These are phyloP conservation scores for Anhinga anhinga DNA, from an alignment of 2,113 vertebrate species.

Conservation along the genomic window DNA sequence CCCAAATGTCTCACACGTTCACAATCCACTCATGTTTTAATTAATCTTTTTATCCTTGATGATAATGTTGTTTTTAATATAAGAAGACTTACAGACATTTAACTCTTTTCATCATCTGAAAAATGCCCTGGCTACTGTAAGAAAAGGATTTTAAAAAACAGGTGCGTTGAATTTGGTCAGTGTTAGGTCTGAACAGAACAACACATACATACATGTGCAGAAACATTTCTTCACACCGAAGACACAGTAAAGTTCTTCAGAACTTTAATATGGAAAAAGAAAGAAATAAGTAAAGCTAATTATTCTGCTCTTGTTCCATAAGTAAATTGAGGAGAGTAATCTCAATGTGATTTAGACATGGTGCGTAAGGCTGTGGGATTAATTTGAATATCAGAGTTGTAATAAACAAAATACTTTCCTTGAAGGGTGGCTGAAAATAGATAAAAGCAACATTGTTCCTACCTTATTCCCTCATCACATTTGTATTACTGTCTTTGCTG, in stretches of 20 bases:
- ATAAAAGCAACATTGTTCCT: background rate
- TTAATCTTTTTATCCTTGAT: background rate
- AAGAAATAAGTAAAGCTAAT: background rate
- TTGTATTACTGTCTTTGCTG: background rate
- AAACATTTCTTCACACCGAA: background rate
- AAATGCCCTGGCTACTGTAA: background rate
- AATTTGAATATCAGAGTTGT: background rate
- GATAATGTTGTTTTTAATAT: background rate
- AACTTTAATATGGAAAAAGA: background rate
- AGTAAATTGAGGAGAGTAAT: background rate
- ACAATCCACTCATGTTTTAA: background rate
- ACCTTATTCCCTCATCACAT: background rate
- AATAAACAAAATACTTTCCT: background rate
- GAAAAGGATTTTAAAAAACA: background rate
- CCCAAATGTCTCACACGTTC: background rate
- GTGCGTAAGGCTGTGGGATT: background rate
- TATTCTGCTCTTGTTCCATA: background rate
- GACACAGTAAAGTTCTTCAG: background rate
- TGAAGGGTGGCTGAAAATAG: background rate
- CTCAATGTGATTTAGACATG: background rate
- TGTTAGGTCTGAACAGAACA: background rate
- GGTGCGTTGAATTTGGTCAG: background rate
- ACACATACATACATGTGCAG: background rate
- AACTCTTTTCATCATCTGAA: background rate
- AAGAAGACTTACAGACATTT: background rate